Evolutionary conservation across 2,888 invertebrate genomes (phyloP).

Genomic region (Trichopoda pennipes): DNA sequence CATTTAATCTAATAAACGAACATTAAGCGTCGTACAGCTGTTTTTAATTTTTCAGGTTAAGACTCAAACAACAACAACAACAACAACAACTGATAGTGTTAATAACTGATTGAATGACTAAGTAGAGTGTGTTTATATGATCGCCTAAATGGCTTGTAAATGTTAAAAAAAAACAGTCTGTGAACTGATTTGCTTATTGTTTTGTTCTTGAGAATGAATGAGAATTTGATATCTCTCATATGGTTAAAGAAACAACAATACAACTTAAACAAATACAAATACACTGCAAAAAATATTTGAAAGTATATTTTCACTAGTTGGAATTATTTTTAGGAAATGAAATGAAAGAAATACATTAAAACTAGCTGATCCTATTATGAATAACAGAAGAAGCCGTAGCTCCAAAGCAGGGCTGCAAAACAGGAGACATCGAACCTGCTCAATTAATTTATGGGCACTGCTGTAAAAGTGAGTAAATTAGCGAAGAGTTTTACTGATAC

Average conservation of each 20-base stretch:
- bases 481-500: too few relatives aligned
- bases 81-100: background rate
- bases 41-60: slow-evolving; percentile 13
- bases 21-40: slow-evolving; percentile 21
- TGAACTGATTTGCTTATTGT: slow-evolving; percentile 28
- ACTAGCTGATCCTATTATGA: too few relatives aligned
- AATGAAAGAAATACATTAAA: too few relatives aligned
- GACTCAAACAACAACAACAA: background rate
- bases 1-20: slow-evolving; percentile 40
- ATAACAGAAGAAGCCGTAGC: too few relatives aligned
- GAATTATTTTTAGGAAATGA: too few relatives aligned
- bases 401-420: too few relatives aligned
- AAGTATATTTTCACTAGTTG: too few relatives aligned
- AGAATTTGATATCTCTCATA: slow-evolving; percentile 41
- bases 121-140: background rate
- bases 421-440: too few relatives aligned
- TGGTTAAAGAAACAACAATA: slow-evolving; percentile 35
- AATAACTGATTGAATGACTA: background rate
- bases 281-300: too few relatives aligned
- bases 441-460: too few relatives aligned
- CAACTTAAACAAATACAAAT: background rate
- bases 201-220: slow-evolving; percentile 51
- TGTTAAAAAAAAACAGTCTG: slow-evolving; percentile 6
- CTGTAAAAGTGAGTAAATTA: too few relatives aligned
- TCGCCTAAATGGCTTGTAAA: background rate